phyloP scores from a whole-genome alignment of 1,140 invertebrate species.

The Drosophila obscura region DNA sequence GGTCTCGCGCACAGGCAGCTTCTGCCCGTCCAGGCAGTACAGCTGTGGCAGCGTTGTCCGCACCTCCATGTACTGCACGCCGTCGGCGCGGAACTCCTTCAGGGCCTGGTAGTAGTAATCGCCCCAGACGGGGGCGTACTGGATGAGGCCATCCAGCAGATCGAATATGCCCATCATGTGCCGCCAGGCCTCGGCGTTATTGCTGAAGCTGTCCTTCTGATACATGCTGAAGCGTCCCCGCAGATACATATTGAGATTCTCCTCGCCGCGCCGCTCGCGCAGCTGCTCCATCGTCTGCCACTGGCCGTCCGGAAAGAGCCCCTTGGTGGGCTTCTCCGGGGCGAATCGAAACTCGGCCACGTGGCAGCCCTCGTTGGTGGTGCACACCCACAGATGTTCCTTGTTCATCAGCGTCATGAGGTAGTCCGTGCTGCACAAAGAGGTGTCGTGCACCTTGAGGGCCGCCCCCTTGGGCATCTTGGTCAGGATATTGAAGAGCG shows the following conservation, averaged over 20 bases:
- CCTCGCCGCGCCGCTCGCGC: conserved; percentile 69
- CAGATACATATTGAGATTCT: conserved; percentile 28
- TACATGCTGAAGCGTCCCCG: conserved; percentile 49
- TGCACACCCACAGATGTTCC: conserved; percentile 59
- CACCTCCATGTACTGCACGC: conserved; percentile 92
- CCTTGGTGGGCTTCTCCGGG: conserved; percentile 64
- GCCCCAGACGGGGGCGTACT: conserved; percentile 89
- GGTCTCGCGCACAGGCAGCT: conserved; percentile 84
- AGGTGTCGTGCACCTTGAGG: conserved; percentile 89
- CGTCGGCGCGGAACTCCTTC: conserved; percentile 89
- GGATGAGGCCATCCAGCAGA: conserved; percentile 86
- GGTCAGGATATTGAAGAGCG: conserved; percentile 88
- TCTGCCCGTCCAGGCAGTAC: conserved; percentile 87
- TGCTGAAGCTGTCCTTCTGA: conserved; percentile 83
- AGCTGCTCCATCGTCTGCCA: conserved; percentile 86
- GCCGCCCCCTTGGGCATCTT: conserved; percentile 89
- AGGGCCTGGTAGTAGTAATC: conserved; percentile 89
- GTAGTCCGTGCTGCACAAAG: conserved; percentile 87
- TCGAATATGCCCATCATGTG: conserved; percentile 87
- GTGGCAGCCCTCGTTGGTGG: conserved; percentile 28
- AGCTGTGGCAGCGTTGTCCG: conserved; percentile 85
- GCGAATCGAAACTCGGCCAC: conserved; percentile 83
- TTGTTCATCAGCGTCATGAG: conserved; percentile 51
- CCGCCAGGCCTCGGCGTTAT: conserved; percentile 87
- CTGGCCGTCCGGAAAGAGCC: conserved; percentile 65